Evolutionary conservation across 2,888 invertebrate genomes (phyloP), one percentile per base, ranked within the genome.

Genomic region (Drosophila pegasa): DNA sequence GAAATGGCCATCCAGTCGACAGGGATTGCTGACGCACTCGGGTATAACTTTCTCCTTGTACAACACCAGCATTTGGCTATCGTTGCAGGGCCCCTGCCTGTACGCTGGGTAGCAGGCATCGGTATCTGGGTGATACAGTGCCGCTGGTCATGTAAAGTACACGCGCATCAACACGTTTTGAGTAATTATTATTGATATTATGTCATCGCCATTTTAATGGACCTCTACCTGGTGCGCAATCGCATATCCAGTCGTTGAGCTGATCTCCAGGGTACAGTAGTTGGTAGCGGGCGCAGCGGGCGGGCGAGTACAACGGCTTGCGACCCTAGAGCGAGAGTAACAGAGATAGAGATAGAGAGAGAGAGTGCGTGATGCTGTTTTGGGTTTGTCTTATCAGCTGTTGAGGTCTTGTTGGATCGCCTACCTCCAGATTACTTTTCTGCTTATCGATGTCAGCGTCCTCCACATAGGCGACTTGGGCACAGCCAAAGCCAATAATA

Each of bases 261-360:
- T 94, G 94, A 76, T 94, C 94, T 2, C 95, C 95, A 0, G 95
- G 95, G 89, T 95, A 96, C 8, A 94, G 93, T 0, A 95, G 88
- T 92, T 96, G 95, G 87, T 95, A 94, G 41, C 92, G 92, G 1
- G 94, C 93, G 85, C 96, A 96, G 80, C 91, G 92, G 0, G 93
- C 92, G 1, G 95, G 95, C 27, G 93, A 91, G 71, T 91, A 94
- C 1, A 95, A 90, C 9, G 95, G 95, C 59, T 92, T 90, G 6
- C 94, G 91, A 31, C 91, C 91, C 91, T 91, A 59, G 27, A 54
- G 54, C 12, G 27, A 37, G 31, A 35, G 20, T 16, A 22, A 54
- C 18, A 40, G 22, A 48, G 48, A 54, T 0, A 25, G 14, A 18
- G 16, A 43, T n/a, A n/a, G 35, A 10, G 45, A 31, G 41, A 14